Evolutionary conservation across 2,888 invertebrate species (phyloP), one percentile per base, ranked within the genome.

Genomic region (Argyra leucocephala): DNA sequence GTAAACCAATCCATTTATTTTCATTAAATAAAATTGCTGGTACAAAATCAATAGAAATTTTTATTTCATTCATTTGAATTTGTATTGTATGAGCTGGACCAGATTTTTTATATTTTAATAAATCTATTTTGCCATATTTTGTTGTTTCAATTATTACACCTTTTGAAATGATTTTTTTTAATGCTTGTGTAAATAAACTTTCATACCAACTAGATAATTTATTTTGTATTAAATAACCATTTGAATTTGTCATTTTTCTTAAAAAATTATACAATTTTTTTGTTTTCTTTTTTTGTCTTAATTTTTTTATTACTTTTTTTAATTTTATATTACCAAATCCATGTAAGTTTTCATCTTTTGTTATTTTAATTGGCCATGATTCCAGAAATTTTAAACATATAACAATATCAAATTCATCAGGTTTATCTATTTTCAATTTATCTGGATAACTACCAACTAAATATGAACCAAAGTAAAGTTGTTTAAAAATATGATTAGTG

Each of bases 391-490:
- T 61, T 0, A 75, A 24, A n/a, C 69, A 66, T 48, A 75, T 64
- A 61, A 73, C 66, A 2, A 74, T 69, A 66, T 76, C 73, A 31
- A 69, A 71, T 57, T 76, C 75, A 61, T 75, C 72, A 0, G 73
- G 74, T 24, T 65, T 63, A 9, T 65, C 48, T 12, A 71, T 63
- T 62, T 71, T 73, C 3, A 73, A 31, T 2, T 69, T 65, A 10
- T 73, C 71, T 0, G 67, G 63, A 21, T 64, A 67, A 23, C 74
- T 74, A 1, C 74, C 75, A 72, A 63, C 48, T 48, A 48, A 48
- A 48, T 18, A 18, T 12, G 18, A 12, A 2, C n/a, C n/a, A 18
- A 3, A 48, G 6, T 48, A 48, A 48, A 48, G 2, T 18, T 18
- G 15, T 48, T 48, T 48, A 18, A 48, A 48, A 18, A 48, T 15